Conservation (phyloP, 2,797 vertebrate species). For the Cynodonichthys magdalenae region DNA sequence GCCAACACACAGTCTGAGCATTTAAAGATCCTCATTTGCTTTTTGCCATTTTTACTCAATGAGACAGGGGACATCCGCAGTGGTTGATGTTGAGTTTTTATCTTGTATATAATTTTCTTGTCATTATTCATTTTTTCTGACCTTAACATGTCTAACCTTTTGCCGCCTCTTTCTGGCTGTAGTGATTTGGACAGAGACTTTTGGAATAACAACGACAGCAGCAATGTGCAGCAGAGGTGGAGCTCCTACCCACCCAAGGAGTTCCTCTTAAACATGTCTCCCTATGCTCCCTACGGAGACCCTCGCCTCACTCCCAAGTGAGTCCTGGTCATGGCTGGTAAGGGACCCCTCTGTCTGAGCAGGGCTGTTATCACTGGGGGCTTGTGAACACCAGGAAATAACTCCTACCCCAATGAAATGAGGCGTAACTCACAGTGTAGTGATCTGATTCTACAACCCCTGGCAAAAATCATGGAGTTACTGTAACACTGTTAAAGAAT, state of each 20-base stretch:
- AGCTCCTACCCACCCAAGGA: constrained; percentile 99
- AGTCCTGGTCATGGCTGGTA: constrained; percentile 92
- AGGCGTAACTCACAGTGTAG: not conserved
- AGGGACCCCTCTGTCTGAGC: constrained; percentile 79
- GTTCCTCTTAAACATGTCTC: constrained; percentile 99
- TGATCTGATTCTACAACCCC: constrained; percentile 2
- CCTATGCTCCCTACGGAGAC: constrained; percentile 98
- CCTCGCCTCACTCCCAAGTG: constrained; percentile 99
- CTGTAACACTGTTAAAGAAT: no score
- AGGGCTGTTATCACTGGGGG: constrained; percentile 75
- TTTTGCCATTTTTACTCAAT: no score
- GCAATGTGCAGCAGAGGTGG: constrained; percentile 99
- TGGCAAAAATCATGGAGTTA: no score
- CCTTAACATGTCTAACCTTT: constrained; percentile 30
- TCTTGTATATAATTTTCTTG: not conserved
- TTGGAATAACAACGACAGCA: constrained; percentile 99
- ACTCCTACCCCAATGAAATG: no score
- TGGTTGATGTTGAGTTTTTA: no score
- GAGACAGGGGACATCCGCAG: no score
- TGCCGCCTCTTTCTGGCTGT: constrained; percentile 76
- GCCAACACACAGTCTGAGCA: no score
- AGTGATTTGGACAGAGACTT: constrained; percentile 99
- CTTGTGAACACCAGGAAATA: constrained; percentile 26
- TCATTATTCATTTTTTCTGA: not conserved
- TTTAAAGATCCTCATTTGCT: no score